These are phyloP conservation scores for Thunnus thynnus DNA, from an alignment of 2,113 vertebrate genomes.

Conservation along the genomic window DNA sequence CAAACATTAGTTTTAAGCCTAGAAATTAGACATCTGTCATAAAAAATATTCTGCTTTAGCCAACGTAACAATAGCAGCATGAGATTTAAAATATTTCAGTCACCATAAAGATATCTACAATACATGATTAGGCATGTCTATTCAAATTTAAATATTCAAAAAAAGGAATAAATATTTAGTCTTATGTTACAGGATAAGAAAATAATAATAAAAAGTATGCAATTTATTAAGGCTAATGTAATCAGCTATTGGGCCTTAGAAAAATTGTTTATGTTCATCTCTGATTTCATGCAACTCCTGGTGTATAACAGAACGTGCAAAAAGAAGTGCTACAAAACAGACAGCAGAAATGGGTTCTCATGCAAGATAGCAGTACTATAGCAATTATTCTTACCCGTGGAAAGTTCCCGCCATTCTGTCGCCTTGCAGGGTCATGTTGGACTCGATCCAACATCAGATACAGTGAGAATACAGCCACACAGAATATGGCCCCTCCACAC, in stretches of 20 bases:
- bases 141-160: not conserved
- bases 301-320: not conserved
- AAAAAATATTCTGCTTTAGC: not conserved
- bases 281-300: conserved; percentile 1
- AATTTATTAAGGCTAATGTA: not conserved
- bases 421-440: conserved; percentile 93
- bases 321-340: conserved; percentile 3
- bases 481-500: conserved; percentile 97
- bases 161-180: not conserved
- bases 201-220: too few relatives aligned
- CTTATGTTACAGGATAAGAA: not conserved
- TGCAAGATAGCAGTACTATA: not conserved
- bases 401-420: conserved; percentile 94
- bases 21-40: not conserved
- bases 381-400: conserved; percentile 89
- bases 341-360: not conserved
- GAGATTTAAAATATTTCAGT: not conserved
- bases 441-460: conserved; percentile 99
- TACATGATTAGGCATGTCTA: not conserved
- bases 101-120: not conserved
- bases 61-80: not conserved
- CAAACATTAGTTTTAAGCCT: not conserved
- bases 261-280: conserved; percentile 5
- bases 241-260: not conserved
- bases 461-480: conserved; percentile 97